A percentile compares a stretch with the other conserved stretches of the same genome.
Conservation (phyloP, 2,797 vertebrate genomes). For the Rhodeus uyekii region DNA sequence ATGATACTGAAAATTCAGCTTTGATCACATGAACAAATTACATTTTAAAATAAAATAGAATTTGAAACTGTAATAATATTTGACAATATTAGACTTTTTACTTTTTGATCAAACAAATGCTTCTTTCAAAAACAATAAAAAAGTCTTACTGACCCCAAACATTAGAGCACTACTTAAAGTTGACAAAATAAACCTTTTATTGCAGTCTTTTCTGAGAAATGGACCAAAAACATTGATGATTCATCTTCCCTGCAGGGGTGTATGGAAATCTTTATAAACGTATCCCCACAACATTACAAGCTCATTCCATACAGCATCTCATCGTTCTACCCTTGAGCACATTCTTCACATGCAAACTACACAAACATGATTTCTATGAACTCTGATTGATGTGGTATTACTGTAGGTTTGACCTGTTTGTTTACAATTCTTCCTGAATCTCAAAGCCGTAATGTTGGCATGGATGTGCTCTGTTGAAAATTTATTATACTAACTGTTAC, state of each 20-base stretch:
- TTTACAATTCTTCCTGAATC: slow-evolving; percentile 3
- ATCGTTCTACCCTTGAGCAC: neutral
- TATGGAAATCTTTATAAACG: neutral
- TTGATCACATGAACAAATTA: neutral
- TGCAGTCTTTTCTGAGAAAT: neutral
- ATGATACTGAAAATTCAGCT: neutral
- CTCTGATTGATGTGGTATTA: neutral
- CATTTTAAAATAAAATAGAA: neutral
- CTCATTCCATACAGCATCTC: neutral
- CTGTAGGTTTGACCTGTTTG: slow-evolving; percentile 1
- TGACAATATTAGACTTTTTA: neutral
- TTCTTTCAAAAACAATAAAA: neutral
- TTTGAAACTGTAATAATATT: neutral
- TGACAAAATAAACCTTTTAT: neutral
- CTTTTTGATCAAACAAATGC: neutral
- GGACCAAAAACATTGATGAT: neutral
- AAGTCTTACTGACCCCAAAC: neutral
- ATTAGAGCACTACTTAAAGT: neutral
- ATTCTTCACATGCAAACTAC: neutral
- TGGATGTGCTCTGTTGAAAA: neutral
- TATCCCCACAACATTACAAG: neutral
- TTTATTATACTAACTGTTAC: no score
- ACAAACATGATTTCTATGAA: neutral
- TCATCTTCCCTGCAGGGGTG: neutral
- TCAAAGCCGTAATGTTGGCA: slow-evolving; percentile 14